Conservation (phyloP, 2,888 invertebrate species). For the Caenorhabditis plicata region DNA sequence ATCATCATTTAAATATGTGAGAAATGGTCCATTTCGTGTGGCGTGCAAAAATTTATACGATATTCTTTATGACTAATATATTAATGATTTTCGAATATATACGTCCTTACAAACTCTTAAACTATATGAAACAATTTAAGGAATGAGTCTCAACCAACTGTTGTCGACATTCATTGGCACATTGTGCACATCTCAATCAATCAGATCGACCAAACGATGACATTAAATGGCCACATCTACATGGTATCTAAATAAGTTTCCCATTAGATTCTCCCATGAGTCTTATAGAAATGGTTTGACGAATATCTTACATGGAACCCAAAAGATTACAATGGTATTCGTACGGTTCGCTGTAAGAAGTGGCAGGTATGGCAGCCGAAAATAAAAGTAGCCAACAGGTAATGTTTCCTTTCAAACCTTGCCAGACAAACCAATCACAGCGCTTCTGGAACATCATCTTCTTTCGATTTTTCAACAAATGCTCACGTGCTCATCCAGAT, state of each 20-base stretch:
- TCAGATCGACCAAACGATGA: slow-evolving; percentile 54
- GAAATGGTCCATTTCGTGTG: no score
- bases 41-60: no score
- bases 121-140: no score
- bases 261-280: background rate
- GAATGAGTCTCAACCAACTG: slow-evolving; percentile 16
- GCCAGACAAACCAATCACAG: slow-evolving; percentile 28
- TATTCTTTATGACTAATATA: no score
- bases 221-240: slow-evolving; percentile 59
- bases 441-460: slow-evolving; percentile 50
- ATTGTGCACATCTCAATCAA: slow-evolving; percentile 57
- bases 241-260: slow-evolving; percentile 47
- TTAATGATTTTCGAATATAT: no score
- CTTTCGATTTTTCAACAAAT: slow-evolving; percentile 44
- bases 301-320: slow-evolving; percentile 61
- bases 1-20: no score
- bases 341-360: slow-evolving; percentile 47
- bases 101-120: background rate
- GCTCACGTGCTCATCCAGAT: slow-evolving; percentile 44
- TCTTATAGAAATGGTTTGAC: slow-evolving; percentile 52
- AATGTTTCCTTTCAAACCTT: no score
- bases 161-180: slow-evolving; percentile 49
- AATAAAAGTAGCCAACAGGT: slow-evolving; percentile 58
- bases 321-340: slow-evolving; percentile 54
- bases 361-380: slow-evolving; percentile 64